Evolutionary conservation across 2,888 invertebrate genomes (phyloP).

Genomic region (Boloria euphrosyne): DNA sequence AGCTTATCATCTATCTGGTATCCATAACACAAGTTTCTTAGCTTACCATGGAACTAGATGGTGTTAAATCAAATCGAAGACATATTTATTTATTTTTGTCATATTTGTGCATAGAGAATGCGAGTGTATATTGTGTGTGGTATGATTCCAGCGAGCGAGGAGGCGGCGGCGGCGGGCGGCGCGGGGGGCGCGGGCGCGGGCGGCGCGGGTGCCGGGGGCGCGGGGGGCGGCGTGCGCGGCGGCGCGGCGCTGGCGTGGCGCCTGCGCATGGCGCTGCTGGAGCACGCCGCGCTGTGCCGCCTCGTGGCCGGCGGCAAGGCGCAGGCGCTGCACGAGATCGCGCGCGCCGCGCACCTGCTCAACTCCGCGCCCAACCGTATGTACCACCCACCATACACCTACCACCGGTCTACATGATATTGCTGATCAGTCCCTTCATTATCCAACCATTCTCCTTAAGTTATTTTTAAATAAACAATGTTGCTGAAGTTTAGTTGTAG

Average conservation of each 20-base stretch:
- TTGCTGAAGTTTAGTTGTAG: too few species aligned
- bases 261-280: conserved; percentile 96
- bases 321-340: conserved; percentile 91
- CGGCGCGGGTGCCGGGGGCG: conserved; percentile 49
- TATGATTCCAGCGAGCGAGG: conserved; percentile 72
- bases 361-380: conserved; percentile 49
- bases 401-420: too few species aligned
- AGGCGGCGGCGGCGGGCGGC: conserved; percentile 82
- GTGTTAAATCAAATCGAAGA: too few species aligned
- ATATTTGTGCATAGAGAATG: conserved; percentile 50
- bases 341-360: conserved; percentile 63
- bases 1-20: too few species aligned
- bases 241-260: conserved; percentile 85
- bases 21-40: too few species aligned
- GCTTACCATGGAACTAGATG: too few species aligned
- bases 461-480: too few species aligned
- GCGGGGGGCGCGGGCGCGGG: conserved; percentile 83
- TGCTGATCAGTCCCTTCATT: not conserved
- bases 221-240: conserved; percentile 73
- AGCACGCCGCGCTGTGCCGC: conserved; percentile 98
- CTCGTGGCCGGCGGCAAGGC: conserved; percentile 98
- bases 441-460: too few species aligned
- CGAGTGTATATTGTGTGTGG: not conserved
- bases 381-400: conserved; percentile 3
- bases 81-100: too few species aligned